A percentile compares a stretch with the other conserved stretches of the same genome.
Conservation (phyloP, 35 echinoderm and acorn worm genomes). For the Hemicentrotus pulcherrimus region DNA sequence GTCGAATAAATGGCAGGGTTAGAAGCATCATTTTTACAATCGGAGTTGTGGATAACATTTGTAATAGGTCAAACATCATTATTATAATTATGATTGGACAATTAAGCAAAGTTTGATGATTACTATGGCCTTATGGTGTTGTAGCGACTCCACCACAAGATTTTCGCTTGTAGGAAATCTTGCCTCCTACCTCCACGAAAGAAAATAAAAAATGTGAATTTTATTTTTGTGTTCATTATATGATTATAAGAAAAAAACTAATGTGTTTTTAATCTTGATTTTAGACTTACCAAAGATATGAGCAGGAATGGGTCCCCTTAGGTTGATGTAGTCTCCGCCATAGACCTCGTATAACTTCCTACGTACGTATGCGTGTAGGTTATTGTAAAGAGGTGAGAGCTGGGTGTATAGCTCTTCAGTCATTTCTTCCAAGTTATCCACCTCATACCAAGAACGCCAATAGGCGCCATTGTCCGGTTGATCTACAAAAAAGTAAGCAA, state of each 20-base stretch:
- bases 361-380: slow-evolving; percentile 90
- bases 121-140: too few species aligned
- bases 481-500: slow-evolving; percentile 40
- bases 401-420: slow-evolving; percentile 64
- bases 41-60: too few species aligned
- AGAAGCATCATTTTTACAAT: too few species aligned
- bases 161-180: too few species aligned
- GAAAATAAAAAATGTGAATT: too few species aligned
- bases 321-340: slow-evolving; percentile 69
- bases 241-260: not conserved
- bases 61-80: too few species aligned
- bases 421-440: slow-evolving; percentile 65
- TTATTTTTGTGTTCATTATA: too few species aligned
- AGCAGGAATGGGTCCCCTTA: slow-evolving; percentile 88
- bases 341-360: slow-evolving; percentile 81
- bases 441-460: slow-evolving; percentile 78
- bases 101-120: too few species aligned
- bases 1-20: too few species aligned
- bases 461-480: slow-evolving; percentile 69
- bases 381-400: slow-evolving; percentile 73
- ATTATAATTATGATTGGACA: too few species aligned
- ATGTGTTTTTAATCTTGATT: not conserved
- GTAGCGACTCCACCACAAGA: too few species aligned
- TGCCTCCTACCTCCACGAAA: too few species aligned
- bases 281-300: slow-evolving; percentile 87